Conservation (phyloP, 1,140 invertebrate species). For the Sitobion miscanthi region DNA sequence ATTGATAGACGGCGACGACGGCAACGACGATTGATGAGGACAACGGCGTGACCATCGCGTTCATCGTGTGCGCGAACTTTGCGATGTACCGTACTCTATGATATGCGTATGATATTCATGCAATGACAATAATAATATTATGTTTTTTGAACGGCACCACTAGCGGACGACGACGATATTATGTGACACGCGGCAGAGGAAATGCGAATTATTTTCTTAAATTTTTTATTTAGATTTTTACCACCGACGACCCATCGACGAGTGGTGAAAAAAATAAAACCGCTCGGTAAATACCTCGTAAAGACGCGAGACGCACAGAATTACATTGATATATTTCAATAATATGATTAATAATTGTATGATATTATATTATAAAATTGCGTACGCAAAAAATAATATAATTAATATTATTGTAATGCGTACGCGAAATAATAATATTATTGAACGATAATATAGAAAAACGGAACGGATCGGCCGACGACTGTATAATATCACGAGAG, state of each 20-base stretch:
- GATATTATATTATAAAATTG: not conserved
- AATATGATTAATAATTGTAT: not conserved
- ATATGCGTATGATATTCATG: not conserved
- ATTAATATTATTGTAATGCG: not conserved
- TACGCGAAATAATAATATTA: not conserved
- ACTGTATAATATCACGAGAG: slow-evolving; percentile 45
- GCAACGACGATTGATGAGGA: not conserved
- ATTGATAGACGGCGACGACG: not conserved
- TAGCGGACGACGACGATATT: not conserved
- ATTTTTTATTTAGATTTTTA: not conserved
- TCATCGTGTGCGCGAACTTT: not conserved
- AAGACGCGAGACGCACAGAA: slow-evolving; percentile 7
- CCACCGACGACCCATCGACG: no score
- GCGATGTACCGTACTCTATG: not conserved
- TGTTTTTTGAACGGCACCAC: not conserved
- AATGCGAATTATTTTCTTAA: not conserved
- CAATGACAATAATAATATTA: not conserved
- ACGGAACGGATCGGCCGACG: slow-evolving; percentile 37
- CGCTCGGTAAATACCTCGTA: not conserved
- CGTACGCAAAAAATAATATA: not conserved
- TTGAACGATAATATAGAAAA: not conserved
- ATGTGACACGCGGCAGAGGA: not conserved
- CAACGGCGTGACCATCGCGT: not conserved
- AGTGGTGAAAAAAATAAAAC: not conserved
- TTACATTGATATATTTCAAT: not conserved